Evolutionary conservation across 2,888 invertebrate genomes (phyloP), one percentile per base, ranked within the genome.

Genomic region (Drosophila niveifrons): DNA sequence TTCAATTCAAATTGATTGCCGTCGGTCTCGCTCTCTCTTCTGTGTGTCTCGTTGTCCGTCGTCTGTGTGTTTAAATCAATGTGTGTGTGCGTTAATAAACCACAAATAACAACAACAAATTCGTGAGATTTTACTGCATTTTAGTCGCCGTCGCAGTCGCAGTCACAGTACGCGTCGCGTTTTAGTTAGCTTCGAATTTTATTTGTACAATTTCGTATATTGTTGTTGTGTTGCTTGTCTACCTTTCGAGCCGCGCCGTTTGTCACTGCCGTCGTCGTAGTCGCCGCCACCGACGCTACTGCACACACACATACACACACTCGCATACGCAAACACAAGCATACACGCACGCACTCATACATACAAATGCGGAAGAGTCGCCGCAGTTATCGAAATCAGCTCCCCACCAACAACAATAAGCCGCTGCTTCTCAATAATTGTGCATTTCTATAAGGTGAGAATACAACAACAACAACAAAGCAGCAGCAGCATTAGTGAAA

Each of bases 341-440:
- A 53, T 53, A 64, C 46, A 61, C 36, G 39, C 36, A 64, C 67
- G 57, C 71, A 66, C 47, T 61, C 51, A 56, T 15, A 57, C 63
- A 68, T 15, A 66, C 71, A 71, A 66, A 76, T 71, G 84, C 83
- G 89, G 82, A 88, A 83, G 83, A 83, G 80, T 80, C 62, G 61
- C 56, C 66, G 47, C 65, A 75, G 47, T 68, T 52, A 55, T 44
- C 57, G 36, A 58, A 72, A 47, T 64, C 72, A 67, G 57, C 57
- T 64, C 47, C 39, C 77, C 72, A 66, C 72, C 69, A 67, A 64
- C 64, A 62, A 28, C 55, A 62, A 15, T 71, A 75, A 51, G 44
- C 43, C 47, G 56, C 53, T 48, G 67, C 52, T 55, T 61, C 69
- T 71, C 55, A 71, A 65, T 80, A 69, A 67, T 58, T 76, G 80